Percentiles rank a stretch among this genome's conserved stretches.
Evolutionary conservation across 2,888 invertebrate species (phyloP).

Genomic region (Zhuqinia jingwanae): DNA sequence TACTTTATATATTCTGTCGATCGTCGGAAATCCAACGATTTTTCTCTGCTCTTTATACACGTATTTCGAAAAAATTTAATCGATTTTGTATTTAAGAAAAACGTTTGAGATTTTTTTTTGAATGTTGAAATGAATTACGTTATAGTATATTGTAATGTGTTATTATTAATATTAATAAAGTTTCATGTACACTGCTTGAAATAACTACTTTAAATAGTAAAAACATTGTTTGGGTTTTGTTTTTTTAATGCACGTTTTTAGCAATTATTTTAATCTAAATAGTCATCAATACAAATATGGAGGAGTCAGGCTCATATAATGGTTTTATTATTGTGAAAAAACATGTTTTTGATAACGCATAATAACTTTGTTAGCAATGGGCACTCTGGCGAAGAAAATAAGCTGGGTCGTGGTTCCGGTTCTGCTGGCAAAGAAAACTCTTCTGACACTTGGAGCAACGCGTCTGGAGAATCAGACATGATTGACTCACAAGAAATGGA

Average conservation of each 20-base stretch:
- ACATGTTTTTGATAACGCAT: background rate
- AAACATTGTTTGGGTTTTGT: background rate
- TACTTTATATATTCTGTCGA: conserved; percentile 16
- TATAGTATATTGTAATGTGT: conserved; percentile 12
- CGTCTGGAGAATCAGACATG: conserved; percentile 67
- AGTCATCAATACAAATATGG: background rate
- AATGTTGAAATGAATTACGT: conserved; percentile 33
- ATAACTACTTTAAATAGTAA: conserved; percentile 12
- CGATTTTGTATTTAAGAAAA: conserved; percentile 33
- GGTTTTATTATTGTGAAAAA: no score
- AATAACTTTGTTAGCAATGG: conserved; percentile 33
- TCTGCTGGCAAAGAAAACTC: conserved; percentile 6
- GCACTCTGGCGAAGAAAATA: conserved; percentile 17
- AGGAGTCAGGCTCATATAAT: background rate
- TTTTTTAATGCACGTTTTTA: background rate
- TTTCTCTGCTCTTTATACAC: conserved; percentile 15
- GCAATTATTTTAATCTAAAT: background rate
- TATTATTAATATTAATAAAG: conserved; percentile 19
- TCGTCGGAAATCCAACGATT: conserved; percentile 1
- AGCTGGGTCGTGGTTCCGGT: conserved; percentile 49
- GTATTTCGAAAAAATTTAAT: conserved; percentile 17
- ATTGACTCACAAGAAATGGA: conserved; percentile 68
- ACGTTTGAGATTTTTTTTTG: conserved; percentile 25
- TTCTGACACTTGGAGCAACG: conserved; percentile 66
- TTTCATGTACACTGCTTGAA: conserved; percentile 41